Percentiles rank a stretch among this genome's conserved stretches.
Conservation (phyloP, 2,888 invertebrate species). For the Dysmachus trigonus region DNA sequence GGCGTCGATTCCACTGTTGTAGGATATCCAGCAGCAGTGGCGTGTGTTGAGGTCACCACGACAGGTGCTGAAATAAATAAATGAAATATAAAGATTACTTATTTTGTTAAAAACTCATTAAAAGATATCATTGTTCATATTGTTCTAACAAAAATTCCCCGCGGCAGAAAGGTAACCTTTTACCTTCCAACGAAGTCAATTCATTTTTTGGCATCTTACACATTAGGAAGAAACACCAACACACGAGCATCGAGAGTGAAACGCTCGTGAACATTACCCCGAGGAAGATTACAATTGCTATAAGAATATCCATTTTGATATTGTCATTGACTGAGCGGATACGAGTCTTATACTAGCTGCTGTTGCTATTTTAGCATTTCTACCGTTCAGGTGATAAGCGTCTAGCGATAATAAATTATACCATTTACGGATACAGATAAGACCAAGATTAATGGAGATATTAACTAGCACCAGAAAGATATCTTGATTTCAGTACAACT, state of each 20-base stretch:
- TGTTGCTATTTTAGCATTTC: not conserved
- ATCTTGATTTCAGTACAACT: not conserved
- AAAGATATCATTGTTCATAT: not conserved
- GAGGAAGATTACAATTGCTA: slow-evolving; percentile 26
- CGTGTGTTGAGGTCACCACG: slow-evolving; percentile 32
- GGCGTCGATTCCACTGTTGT: slow-evolving; percentile 44
- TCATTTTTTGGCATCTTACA: not conserved
- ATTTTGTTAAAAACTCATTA: not conserved
- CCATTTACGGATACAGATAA: not conserved
- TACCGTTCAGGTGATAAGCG: not conserved
- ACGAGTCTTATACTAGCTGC: not conserved
- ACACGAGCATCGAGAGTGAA: not conserved
- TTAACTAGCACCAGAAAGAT: not conserved
- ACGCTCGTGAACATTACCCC: not conserved
- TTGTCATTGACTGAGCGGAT: not conserved
- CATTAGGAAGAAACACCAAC: slow-evolving; percentile 25
- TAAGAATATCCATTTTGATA: slow-evolving; percentile 7
- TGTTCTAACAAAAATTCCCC: not conserved
- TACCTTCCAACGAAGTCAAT: not conserved
- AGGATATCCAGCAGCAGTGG: slow-evolving; percentile 41
- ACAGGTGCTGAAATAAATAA: slow-evolving; percentile 42
- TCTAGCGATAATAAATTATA: not conserved
- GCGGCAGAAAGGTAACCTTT: not conserved
- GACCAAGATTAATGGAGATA: not conserved
- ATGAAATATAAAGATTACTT: not conserved